Conservation (phyloP, 2,888 invertebrate species). For the Catocala nupta region DNA sequence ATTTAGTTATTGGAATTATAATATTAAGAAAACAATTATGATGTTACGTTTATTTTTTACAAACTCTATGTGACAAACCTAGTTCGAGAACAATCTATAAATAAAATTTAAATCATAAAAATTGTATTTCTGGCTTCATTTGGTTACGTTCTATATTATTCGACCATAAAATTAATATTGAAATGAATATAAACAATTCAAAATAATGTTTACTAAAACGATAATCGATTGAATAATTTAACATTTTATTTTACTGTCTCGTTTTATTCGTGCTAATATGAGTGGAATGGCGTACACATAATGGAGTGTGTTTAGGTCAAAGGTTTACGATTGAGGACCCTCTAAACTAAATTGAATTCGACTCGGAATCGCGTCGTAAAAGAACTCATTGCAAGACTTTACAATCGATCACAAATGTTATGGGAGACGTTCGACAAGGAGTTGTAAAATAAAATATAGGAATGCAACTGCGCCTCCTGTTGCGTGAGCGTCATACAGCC, state of each 20-base stretch:
- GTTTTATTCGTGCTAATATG: slow-evolving; percentile 63
- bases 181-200: slow-evolving; percentile 24
- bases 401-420: slow-evolving; percentile 69
- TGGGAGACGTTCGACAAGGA: slow-evolving; percentile 49
- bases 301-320: slow-evolving; percentile 73
- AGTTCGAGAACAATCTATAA: too few relatives aligned
- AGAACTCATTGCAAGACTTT: slow-evolving; percentile 68
- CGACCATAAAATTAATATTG: neutral
- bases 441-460: slow-evolving; percentile 57
- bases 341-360: slow-evolving; percentile 83
- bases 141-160: neutral
- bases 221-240: slow-evolving; percentile 48
- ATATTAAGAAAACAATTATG: too few relatives aligned
- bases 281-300: slow-evolving; percentile 54
- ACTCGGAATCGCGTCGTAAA: slow-evolving; percentile 80
- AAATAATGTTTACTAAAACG: slow-evolving; percentile 42
- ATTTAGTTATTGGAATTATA: too few relatives aligned
- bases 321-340: slow-evolving; percentile 76
- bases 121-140: neutral
- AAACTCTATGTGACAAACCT: too few relatives aligned
- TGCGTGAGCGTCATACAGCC: slow-evolving; percentile 21
- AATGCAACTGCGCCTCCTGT: slow-evolving; percentile 40
- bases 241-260: slow-evolving; percentile 51
- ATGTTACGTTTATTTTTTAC: too few relatives aligned
- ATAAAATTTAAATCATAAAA: too few relatives aligned